These are phyloP conservation scores for Anthrax anthrax DNA, from an alignment of 2,888 invertebrate genomes.

Conservation along the genomic window DNA sequence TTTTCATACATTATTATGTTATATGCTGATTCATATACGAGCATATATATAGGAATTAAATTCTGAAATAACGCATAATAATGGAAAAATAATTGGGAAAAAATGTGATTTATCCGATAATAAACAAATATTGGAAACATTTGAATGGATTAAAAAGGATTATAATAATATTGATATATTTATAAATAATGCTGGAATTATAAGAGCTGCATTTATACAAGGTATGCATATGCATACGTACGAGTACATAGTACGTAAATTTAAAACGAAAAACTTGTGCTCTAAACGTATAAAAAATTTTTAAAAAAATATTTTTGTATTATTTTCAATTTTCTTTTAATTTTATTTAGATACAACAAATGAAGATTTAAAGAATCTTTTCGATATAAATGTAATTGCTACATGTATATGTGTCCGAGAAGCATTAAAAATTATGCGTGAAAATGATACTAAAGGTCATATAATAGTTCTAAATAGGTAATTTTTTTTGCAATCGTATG, in stretches of 20 bases:
- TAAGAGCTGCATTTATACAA: constrained; percentile 27
- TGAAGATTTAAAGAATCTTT: constrained; percentile 27
- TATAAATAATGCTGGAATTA: constrained; percentile 32
- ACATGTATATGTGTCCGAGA: constrained; percentile 42
- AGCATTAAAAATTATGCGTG: constrained; percentile 39
- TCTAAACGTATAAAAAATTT: not conserved
- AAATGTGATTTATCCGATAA: constrained; percentile 31
- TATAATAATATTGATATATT: constrained; percentile 28
- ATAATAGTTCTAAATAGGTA: constrained; percentile 49
- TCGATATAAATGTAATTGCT: constrained; percentile 42
- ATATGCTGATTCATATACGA: not conserved
- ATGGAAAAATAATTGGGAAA: constrained; percentile 26
- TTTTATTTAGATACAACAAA: constrained; percentile 18
- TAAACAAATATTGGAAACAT: constrained; percentile 21
- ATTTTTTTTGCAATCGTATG: too few relatives aligned
- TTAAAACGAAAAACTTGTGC: too few relatives aligned
- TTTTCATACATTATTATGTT: too few relatives aligned
- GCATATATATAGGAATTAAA: not conserved
- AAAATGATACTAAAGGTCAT: constrained; percentile 39
- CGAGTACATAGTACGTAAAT: not conserved
- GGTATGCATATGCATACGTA: constrained; percentile 15
- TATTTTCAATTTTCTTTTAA: not conserved
- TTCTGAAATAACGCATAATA: not conserved
- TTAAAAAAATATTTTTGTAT: not conserved
- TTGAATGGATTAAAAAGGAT: constrained; percentile 24